Percentiles rank a stretch among this genome's conserved stretches.
Evolutionary conservation across 2,797 vertebrate species (phyloP).

Genomic region (Channa striata): DNA sequence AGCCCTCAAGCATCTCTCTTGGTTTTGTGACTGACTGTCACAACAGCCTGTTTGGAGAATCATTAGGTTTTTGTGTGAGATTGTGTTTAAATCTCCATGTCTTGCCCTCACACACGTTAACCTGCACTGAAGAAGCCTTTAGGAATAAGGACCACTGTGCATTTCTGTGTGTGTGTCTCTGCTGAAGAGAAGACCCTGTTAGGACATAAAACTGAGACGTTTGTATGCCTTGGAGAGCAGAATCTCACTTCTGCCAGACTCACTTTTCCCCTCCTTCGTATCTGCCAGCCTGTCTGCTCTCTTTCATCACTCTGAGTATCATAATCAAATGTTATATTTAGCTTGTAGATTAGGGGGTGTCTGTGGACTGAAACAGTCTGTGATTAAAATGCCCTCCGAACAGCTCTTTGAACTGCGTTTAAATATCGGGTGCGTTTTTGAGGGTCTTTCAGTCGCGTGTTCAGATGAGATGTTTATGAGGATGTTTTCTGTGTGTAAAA

Average conservation of each 20-base stretch:
- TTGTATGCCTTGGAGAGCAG: background rate
- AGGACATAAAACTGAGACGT: background rate
- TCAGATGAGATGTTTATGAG: background rate
- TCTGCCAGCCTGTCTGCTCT: constrained; percentile 35
- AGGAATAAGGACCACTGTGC: background rate
- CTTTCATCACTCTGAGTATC: constrained; percentile 45
- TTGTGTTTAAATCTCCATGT: background rate
- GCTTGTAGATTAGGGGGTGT: constrained; percentile 38
- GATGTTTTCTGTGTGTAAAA: background rate
- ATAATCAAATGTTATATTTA: constrained; percentile 61
- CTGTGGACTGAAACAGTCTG: constrained; percentile 28
- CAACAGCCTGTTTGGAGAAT: background rate
- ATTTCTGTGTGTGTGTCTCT: background rate
- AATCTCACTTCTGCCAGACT: background rate
- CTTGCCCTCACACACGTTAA: background rate
- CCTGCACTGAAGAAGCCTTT: background rate
- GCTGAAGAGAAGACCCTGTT: background rate
- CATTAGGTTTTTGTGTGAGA: background rate
- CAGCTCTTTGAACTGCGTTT: constrained; percentile 5
- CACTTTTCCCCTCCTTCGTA: constrained; percentile 22
- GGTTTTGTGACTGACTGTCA: constrained; percentile 3
- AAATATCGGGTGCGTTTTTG: background rate
- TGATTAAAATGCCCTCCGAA: constrained; percentile 10
- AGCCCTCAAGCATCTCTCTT: background rate
- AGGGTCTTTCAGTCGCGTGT: background rate